These are phyloP conservation scores for Dryas iulia DNA, from an alignment of 1,140 invertebrate genomes.

Conservation along the genomic window DNA sequence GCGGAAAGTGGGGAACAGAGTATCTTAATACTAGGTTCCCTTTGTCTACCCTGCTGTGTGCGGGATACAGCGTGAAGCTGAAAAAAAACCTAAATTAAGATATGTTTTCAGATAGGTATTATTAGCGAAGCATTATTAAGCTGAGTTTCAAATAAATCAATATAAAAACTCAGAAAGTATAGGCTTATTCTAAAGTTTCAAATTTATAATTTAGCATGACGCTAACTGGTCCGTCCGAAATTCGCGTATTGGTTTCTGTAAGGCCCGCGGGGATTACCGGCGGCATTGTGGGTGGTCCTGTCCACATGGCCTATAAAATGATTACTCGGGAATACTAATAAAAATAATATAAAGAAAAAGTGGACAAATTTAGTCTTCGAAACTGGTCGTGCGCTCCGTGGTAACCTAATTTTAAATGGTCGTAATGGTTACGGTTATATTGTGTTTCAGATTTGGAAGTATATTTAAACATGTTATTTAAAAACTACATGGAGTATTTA, in stretches of 20 bases:
- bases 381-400: constrained; percentile 9
- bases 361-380: constrained; percentile 1
- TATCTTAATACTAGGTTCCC: too few relatives aligned
- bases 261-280: constrained; percentile 31
- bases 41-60: too few relatives aligned
- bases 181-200: constrained; percentile 3
- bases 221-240: constrained; percentile 17
- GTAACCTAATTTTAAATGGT: constrained; percentile 16
- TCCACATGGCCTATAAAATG: constrained; percentile 37
- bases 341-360: constrained; percentile 16
- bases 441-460: not conserved
- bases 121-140: not conserved
- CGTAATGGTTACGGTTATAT: constrained; percentile 8
- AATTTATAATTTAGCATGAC: constrained; percentile 25
- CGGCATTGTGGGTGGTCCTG: constrained; percentile 52
- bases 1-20: too few relatives aligned
- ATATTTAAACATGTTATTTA: not conserved
- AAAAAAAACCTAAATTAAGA: too few relatives aligned
- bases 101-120: too few relatives aligned
- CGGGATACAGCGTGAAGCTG: too few relatives aligned
- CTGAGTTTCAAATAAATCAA: not conserved
- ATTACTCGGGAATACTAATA: constrained; percentile 30
- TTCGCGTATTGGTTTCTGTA: constrained; percentile 44
- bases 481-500: too few relatives aligned
- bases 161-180: not conserved